Conservation (phyloP, 2,113 vertebrate genomes). For the Sinocyclocheilus maitianheensis region DNA sequence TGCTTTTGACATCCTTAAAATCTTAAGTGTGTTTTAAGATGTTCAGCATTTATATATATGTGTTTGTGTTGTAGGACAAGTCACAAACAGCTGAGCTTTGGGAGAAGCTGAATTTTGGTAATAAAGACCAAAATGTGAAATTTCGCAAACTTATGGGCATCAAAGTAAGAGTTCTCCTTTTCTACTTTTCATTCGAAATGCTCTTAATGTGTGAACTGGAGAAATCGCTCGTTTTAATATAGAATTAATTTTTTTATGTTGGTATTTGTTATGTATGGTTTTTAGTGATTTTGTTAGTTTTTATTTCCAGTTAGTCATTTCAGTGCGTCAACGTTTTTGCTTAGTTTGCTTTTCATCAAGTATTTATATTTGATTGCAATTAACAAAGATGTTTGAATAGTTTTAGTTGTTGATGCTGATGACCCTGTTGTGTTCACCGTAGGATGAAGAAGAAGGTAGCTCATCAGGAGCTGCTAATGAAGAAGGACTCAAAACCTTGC, state of each 20-base stretch:
- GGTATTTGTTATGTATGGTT: too few species aligned
- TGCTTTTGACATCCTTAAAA: too few species aligned
- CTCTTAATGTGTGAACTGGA: neutral
- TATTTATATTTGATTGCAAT: too few species aligned
- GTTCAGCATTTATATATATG: neutral
- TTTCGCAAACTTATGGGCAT: conserved; percentile 99
- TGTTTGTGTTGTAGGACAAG: conserved; percentile 81
- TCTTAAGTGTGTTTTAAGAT: neutral
- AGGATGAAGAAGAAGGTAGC: conserved; percentile 86
- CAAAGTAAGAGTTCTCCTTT: conserved; percentile 79
- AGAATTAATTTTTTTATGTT: neutral
- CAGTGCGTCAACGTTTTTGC: neutral
- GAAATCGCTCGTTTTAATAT: neutral
- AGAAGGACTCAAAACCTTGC: conserved; percentile 92
- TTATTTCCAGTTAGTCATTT: too few species aligned
- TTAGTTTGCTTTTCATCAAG: neutral
- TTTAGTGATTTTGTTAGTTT: too few species aligned
- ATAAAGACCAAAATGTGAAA: conserved; percentile 99
- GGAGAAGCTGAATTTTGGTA: conserved; percentile 98
- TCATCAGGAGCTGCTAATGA: conserved; percentile 81
- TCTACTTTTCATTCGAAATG: neutral
- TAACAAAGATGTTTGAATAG: too few species aligned
- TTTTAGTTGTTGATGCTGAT: too few species aligned
- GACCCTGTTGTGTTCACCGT: neutral
- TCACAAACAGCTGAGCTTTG: conserved; percentile 97